Base-by-base conservation (phyloP, 2,113 vertebrate genomes). In the Poeciliopsis retropinna region DNA sequence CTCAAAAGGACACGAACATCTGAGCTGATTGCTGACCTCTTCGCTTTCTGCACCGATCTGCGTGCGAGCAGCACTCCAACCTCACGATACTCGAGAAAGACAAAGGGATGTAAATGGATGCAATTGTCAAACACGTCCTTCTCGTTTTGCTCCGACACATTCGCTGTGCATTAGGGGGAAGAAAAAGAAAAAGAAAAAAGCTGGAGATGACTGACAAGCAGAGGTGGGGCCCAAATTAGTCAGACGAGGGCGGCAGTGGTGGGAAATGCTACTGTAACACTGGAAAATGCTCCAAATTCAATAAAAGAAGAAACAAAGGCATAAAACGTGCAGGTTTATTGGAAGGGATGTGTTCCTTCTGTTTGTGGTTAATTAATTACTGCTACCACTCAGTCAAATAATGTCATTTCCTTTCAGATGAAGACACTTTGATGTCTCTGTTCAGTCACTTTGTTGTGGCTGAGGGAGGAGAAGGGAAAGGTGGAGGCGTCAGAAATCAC, bases 101-200 rank as follows among this genome's bases (percentile, higher is more conserved):
- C 85, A 84, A 89, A 87, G 81, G 61, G 73, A 83, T 73, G 77
- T 95, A 96, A 96, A 97, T 97, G 96, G 95, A 96, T 95, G 95
- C 95, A 96, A 97, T 97, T 97, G 96, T 96, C 85, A 82, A 95
- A 96, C 95, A 95, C 95, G 94, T 95, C 96, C 94, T 95, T 95
- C 95, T 97, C 95, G 96, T 96, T 96, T 96, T 95, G 95, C 96
- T 96, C 95, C 96, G 95, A 95, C 95, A 95, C 96, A 80, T 87
- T 96, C 94, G 95, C 95, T 95, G 93, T 92, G 94, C 95, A 37
- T 37, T 37, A 11, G 2, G 34, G 34, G 31, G 5, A 6, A 7
- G 10, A 34, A 10, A 32, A 32, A 32, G 6, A 1, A 96, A 96
- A 97, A 97, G 96, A 95, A 94, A 95, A 95, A 94, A 94, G 89